Evolutionary conservation across 1,140 invertebrate genomes (phyloP), one percentile per base, ranked within the genome.

Genomic region (Pectinophora gossypiella): DNA sequence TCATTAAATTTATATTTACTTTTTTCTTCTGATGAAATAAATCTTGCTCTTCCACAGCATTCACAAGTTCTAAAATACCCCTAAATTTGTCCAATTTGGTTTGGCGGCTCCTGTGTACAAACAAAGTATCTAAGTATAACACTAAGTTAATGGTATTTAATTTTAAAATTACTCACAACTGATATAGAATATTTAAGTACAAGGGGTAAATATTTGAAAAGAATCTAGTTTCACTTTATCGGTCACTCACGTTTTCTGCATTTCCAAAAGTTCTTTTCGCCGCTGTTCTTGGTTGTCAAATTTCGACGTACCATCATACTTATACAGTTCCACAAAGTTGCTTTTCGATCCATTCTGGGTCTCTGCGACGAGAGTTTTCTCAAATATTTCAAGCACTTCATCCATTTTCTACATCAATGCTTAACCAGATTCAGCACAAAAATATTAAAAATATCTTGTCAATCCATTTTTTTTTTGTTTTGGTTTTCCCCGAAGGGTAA

Each of bases 241-340:
- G n/a, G n/a, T n/a, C n/a, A n/a, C 48, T 59, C 64, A 84, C 84
- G 46, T 60, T 68, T 78, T 87, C 50, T 87, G 84, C 12, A 56
- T 59, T 35, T 76, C 59, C 13, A 87, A 61, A 7, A 82, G 52
- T 46, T 83, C 58, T 53, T 64, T 75, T 15, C 85, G 67, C 19
- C 85, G 68, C 55, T 83, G 70, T 52, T 87, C 82, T 65, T 87
- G 85, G 32, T 78, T 69, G 9, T 70, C 64, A 20, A 71, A 60
- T 56, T 66, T 75, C 32, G n/a, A n/a, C n/a, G n/a, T n/a, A 27
- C 75, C 75, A 64, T 72, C 72, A 53, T 83, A 78, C 72, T 86
- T 86, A 48, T 84, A 84, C 13, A 80, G 49, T 3, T 54, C 59
- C 56, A 74, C 65, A 59, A 64, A 67, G 38, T 61, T 59, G 12